Evolutionary conservation across 2,797 vertebrate genomes (phyloP), one percentile per base, ranked within the genome.

Genomic region (Pyrocephalus nanus): DNA sequence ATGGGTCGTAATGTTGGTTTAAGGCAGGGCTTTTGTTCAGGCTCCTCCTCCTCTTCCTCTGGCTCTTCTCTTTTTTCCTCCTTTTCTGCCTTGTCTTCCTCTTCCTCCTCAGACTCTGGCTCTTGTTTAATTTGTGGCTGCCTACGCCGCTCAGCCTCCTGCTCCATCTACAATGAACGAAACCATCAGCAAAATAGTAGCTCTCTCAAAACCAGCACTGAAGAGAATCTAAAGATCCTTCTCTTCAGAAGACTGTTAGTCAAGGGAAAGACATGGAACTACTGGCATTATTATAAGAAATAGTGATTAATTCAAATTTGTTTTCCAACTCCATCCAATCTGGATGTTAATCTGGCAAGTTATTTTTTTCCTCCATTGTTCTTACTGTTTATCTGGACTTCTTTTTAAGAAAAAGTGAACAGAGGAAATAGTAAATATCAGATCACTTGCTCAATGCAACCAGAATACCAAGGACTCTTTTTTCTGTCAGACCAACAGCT

Each of bases 1-100:
- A 99, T 99, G 51, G 99, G 99, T 93, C 99, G 96, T 98, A 99
- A 98, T 16, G 99, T 99, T 47, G 99, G 99, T 96, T 99, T 99
- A 96, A 99, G 98, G 96, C 99, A 99, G 67, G 99, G 99, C 83
- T 99, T 99, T 54, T 98, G 96, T 11, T 99, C 99, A 10, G 98
- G 97, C 75, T 98, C 98, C 29, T 99, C 98, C 34, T 99, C 98
- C 4, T 99, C 98, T 36, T 99, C 98, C 12, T 99, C 97, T 0
- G 98, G 98, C 43, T 98, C 74, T 95, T 98, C 98, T 94, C 98
- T 97, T 96, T 98, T 98, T 92, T 99, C 98, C 36, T 99, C 99
- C 91, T 99, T 98, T 94, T 98, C 97, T 74, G 97, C 94, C 92
- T 99, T 99, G 93, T 98, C 98, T 78, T 98, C 98, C 79, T 99